Conservation (phyloP, 2,888 invertebrate genomes). For the Pseudococcus longispinus region DNA sequence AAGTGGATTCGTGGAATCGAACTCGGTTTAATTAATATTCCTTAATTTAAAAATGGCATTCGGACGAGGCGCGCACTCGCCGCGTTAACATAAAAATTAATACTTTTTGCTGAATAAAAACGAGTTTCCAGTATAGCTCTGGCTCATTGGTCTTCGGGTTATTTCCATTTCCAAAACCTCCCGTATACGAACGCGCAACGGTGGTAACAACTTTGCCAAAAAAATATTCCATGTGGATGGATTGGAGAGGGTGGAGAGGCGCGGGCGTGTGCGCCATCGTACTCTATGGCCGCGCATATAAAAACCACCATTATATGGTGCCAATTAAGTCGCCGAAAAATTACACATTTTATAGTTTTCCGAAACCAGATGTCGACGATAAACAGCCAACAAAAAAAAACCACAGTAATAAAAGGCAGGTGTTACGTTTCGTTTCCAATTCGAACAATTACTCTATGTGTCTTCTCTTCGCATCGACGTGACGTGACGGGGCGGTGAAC, state of each 20-base stretch:
- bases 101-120: constrained; percentile 17
- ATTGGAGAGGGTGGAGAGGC: neutral
- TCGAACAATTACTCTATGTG: neutral
- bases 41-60: constrained; percentile 18
- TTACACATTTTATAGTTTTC: constrained; percentile 42
- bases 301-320: constrained; percentile 26
- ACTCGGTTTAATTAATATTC: constrained; percentile 42
- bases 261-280: neutral
- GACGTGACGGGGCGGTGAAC: neutral
- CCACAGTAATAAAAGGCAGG: constrained; percentile 39
- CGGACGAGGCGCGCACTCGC: neutral
- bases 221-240: neutral
- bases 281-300: constrained; percentile 35
- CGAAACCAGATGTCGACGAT: constrained; percentile 43
- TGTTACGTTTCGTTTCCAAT: constrained; percentile 36
- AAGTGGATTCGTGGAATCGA: constrained; percentile 31
- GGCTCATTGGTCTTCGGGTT: neutral
- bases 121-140: constrained; percentile 25
- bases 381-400: constrained; percentile 35
- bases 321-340: constrained; percentile 46
- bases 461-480: neutral
- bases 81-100: constrained; percentile 14
- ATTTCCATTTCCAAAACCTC: neutral
- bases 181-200: neutral
- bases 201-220: neutral